Evolutionary conservation across 2,113 vertebrate species (phyloP).

Genomic region (Ardeotis arabs): DNA sequence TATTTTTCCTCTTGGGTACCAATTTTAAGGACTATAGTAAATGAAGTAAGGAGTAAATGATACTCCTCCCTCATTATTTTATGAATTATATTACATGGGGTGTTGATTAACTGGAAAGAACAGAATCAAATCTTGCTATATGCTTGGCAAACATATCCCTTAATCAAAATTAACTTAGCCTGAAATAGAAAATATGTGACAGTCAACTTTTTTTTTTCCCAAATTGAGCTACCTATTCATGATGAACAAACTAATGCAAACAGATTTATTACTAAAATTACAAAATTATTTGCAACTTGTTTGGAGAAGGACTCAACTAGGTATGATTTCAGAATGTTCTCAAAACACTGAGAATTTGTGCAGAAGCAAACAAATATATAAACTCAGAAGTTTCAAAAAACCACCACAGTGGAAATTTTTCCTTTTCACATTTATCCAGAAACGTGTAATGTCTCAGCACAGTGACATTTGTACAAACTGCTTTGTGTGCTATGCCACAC

Average conservation of each 20-base stretch:
- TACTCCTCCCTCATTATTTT: not conserved
- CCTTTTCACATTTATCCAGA: not conserved
- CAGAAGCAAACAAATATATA: not conserved
- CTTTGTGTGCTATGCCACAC: not conserved
- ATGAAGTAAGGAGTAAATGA: not conserved
- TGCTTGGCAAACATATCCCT: not conserved
- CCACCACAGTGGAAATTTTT: not conserved
- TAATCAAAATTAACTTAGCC: not conserved
- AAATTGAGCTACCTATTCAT: not conserved
- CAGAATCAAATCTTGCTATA: not conserved
- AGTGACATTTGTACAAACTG: not conserved
- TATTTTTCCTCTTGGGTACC: not conserved
- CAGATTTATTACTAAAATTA: not conserved
- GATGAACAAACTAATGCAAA: not conserved
- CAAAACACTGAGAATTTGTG: not conserved
- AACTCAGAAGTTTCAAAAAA: not conserved
- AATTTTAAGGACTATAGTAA: not conserved
- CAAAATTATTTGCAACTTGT: not conserved
- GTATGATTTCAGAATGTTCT: not conserved
- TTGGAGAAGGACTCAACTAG: not conserved
- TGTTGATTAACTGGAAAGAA: not conserved
- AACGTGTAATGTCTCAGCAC: not conserved
- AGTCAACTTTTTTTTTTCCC: not conserved
- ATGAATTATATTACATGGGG: not conserved
- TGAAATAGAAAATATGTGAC: not conserved